These are phyloP conservation scores for Platichthys flesus DNA, from an alignment of 2,113 vertebrate genomes.

Conservation along the genomic window DNA sequence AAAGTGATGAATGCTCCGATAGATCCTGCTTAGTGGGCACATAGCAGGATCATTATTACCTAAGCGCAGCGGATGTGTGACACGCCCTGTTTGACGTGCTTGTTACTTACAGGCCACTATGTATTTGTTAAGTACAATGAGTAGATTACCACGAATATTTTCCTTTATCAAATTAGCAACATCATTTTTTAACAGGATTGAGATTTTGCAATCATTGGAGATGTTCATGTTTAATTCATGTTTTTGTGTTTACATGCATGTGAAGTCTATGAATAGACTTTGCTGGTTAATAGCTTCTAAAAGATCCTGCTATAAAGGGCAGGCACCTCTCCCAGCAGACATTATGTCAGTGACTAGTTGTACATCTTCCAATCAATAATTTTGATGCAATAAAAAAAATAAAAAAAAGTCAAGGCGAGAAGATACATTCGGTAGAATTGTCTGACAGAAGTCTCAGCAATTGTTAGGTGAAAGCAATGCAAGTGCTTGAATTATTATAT, in stretches of 20 bases:
- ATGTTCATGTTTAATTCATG: background rate
- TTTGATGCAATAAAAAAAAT: background rate
- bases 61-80: background rate
- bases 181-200: background rate
- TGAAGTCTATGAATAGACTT: background rate
- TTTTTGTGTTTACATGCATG: background rate
- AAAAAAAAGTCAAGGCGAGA: background rate
- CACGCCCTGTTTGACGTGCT: background rate
- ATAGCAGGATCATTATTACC: slow-evolving; percentile 29
- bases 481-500: background rate
- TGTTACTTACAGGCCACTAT: slow-evolving; percentile 6
- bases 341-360: background rate
- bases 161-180: background rate
- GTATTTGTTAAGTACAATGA: background rate
- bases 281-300: background rate
- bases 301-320: background rate
- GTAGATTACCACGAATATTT: background rate
- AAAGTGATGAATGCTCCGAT: slow-evolving; percentile 49
- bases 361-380: background rate
- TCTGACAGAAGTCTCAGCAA: background rate
- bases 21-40: slow-evolving; percentile 12
- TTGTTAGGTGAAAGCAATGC: background rate
- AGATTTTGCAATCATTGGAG: background rate
- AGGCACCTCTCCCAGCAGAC: background rate
- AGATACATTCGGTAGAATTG: background rate